Evolutionary conservation across 2,888 invertebrate genomes (phyloP).

Genomic region (Nomada fucata): DNA sequence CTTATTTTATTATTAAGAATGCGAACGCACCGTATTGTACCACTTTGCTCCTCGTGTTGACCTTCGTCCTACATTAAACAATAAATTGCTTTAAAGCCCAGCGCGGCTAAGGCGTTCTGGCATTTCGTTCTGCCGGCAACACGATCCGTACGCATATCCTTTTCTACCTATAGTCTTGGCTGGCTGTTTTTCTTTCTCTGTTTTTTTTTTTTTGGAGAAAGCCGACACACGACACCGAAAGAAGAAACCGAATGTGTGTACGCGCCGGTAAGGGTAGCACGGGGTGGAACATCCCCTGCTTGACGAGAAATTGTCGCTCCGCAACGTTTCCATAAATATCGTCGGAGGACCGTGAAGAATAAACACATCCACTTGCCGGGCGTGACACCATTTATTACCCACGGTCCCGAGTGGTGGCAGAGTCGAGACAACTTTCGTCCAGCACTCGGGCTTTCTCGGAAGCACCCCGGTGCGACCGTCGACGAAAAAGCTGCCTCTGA

Average conservation of each 20-base stretch:
- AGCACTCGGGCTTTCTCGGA: constrained; percentile 32
- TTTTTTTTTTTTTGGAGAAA: constrained; percentile 7
- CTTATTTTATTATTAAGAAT: constrained; percentile 62
- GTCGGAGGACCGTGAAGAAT: constrained; percentile 41
- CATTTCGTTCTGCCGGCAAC: constrained; percentile 19
- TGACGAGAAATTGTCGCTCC: constrained; percentile 46
- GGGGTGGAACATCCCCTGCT: not conserved
- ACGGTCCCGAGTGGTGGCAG: not conserved
- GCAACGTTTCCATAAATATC: constrained; percentile 59
- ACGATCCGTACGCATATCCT: constrained; percentile 21
- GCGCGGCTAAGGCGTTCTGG: constrained; percentile 53
- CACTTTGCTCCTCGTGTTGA: constrained; percentile 46
- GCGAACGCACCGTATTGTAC: constrained; percentile 20
- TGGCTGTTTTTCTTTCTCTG: not conserved
- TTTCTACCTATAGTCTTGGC: not conserved
- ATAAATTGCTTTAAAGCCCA: constrained; percentile 57
- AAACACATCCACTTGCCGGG: constrained; percentile 49
- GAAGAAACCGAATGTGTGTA: not conserved
- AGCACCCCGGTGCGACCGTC: constrained; percentile 28
- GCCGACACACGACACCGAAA: constrained; percentile 48
- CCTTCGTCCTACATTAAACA: constrained; percentile 64
- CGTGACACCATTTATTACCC: constrained; percentile 53
- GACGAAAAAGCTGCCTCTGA: constrained; percentile 17
- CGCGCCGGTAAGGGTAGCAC: not conserved
- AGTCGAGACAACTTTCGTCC: constrained; percentile 18